A percentile compares a stretch with the other conserved stretches of the same genome.
These are phyloP conservation scores for Anodontia alba DNA, from an alignment of 2,888 invertebrate species.

Conservation along the genomic window DNA sequence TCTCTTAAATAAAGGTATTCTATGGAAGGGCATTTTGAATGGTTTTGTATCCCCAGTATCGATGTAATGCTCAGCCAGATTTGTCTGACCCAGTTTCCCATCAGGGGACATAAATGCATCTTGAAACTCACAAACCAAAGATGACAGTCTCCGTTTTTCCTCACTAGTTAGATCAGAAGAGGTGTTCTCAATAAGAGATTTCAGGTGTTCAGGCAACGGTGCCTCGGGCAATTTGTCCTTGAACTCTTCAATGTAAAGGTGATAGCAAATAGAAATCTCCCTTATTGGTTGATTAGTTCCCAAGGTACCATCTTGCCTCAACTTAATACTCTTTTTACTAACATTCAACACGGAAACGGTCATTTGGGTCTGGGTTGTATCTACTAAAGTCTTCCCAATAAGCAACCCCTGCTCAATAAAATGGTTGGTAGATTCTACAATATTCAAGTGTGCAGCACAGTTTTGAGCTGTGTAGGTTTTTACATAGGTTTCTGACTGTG, in stretches of 20 bases:
- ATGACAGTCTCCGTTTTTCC: no score
- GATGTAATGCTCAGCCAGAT: no score
- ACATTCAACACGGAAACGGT: conserved; percentile 1
- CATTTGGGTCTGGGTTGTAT: background rate
- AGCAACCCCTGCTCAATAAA: background rate
- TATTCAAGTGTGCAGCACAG: background rate
- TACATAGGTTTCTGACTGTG: background rate
- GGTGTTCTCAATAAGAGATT: no score
- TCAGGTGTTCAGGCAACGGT: no score
- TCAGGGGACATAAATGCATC: background rate
- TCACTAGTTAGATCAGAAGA: no score
- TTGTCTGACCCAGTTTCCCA: background rate
- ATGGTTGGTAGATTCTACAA: background rate
- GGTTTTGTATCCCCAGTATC: no score
- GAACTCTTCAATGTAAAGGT: background rate
- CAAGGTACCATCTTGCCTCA: background rate
- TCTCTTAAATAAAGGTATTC: background rate
- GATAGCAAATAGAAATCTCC: no score
- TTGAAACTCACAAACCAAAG: no score
- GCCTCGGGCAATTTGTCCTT: background rate
- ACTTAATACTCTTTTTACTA: background rate
- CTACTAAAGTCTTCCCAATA: background rate
- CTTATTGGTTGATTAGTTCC: background rate
- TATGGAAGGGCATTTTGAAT: background rate
- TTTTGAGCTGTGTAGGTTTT: background rate